A percentile compares a stretch with the other conserved stretches of the same genome.
phyloP scores from a whole-genome alignment of 2,888 invertebrate species.

The Apotomis capreana region DNA sequence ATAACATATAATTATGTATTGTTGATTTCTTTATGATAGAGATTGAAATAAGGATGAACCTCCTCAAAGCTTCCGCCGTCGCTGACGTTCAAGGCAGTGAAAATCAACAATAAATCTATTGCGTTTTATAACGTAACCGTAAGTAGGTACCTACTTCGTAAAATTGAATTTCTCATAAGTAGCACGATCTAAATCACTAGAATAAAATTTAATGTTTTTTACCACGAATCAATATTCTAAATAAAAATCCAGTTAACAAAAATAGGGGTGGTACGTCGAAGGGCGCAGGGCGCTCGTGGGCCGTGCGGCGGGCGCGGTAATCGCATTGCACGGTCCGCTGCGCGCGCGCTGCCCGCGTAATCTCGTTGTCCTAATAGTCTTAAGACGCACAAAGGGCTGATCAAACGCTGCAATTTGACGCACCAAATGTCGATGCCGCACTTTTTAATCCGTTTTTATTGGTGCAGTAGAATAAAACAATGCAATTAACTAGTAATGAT shows the following conservation, averaged over 20 bases:
- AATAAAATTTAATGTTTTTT: conserved; percentile 20
- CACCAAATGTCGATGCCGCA: conserved; percentile 72
- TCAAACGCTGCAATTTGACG: conserved; percentile 76
- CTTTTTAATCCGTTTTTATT: conserved; percentile 26
- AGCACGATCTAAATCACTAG: not conserved
- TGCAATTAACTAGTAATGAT: too few relatives aligned
- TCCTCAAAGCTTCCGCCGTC: too few relatives aligned
- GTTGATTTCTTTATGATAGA: too few relatives aligned
- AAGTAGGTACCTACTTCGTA: too few relatives aligned
- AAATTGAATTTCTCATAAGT: too few relatives aligned
- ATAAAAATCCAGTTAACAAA: conserved; percentile 61
- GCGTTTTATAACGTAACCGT: too few relatives aligned
- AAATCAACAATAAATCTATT: too few relatives aligned
- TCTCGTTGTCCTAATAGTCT: conserved; percentile 79
- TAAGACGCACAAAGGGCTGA: conserved; percentile 77
- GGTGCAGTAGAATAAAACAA: not conserved
- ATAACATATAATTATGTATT: too few relatives aligned
- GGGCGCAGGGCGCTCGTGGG: conserved; percentile 49
- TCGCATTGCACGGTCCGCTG: conserved; percentile 72
- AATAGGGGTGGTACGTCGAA: conserved; percentile 41
- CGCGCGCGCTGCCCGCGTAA: conserved; percentile 73
- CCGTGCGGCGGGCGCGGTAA: conserved; percentile 57
- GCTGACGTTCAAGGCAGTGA: too few relatives aligned
- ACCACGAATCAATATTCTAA: conserved; percentile 45
- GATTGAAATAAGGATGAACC: too few relatives aligned